Evolutionary conservation across 2,888 invertebrate genomes (phyloP).

Genomic region (Mystacides longicornis): DNA sequence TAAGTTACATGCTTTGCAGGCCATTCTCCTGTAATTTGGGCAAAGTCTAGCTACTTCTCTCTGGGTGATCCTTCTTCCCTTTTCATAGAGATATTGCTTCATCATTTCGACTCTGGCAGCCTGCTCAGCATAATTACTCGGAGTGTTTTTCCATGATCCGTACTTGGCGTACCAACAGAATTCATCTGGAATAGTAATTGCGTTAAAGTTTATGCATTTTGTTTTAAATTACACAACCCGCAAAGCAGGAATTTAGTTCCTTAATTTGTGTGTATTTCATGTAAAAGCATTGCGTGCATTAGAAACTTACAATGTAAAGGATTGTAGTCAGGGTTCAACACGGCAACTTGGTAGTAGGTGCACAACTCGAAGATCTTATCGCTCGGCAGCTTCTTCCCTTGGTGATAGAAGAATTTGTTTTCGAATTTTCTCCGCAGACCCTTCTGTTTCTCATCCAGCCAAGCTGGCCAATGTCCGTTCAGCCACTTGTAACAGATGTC

Average conservation of each 20-base stretch:
- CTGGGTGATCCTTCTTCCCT: constrained; percentile 6
- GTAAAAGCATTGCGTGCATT: no score
- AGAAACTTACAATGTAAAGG: constrained; percentile 12
- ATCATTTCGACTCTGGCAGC: constrained; percentile 4
- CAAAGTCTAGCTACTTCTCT: constrained; percentile 7
- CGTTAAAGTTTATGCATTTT: no score
- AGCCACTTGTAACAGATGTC: constrained; percentile 11
- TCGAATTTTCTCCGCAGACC: neutral
- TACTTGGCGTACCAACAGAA: constrained; percentile 13
- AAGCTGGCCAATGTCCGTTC: constrained; percentile 6
- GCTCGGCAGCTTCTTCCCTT: neutral
- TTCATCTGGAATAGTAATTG: constrained; percentile 13
- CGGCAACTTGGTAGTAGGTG: constrained; percentile 6
- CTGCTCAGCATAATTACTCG: constrained; percentile 7
- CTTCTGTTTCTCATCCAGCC: neutral
- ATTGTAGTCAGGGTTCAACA: constrained; percentile 9
- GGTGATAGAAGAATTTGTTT: constrained; percentile 1
- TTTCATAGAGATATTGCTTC: constrained; percentile 5
- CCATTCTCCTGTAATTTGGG: constrained; percentile 12
- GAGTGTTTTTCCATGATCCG: constrained; percentile 10
- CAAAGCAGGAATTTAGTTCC: no score
- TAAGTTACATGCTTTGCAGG: neutral
- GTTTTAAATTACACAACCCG: no score
- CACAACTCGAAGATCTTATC: constrained; percentile 7
- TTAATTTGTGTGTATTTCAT: no score